phyloP scores from a whole-genome alignment of 2,888 invertebrate species.

The Drosophila longiperda region DNA sequence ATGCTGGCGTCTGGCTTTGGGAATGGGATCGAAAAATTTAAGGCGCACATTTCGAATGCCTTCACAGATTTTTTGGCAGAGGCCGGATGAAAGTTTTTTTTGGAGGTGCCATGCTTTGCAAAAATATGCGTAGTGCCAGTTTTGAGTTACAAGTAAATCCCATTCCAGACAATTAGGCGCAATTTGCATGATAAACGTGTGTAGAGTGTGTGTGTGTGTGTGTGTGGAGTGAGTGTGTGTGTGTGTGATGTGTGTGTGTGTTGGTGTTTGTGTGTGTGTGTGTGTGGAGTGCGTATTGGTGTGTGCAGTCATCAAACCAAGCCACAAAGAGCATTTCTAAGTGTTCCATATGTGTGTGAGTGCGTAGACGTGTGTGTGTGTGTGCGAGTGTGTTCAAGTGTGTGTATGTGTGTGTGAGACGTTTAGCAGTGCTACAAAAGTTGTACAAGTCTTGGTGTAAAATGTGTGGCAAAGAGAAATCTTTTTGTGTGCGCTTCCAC shows the following conservation, averaged over 20 bases:
- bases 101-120: slow-evolving; percentile 5
- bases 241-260: neutral
- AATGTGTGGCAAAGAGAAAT: slow-evolving; percentile 45
- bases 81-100: slow-evolving; percentile 26
- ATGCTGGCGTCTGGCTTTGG: slow-evolving; percentile 31
- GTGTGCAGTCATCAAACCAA: slow-evolving; percentile 65
- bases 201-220: slow-evolving; percentile 26
- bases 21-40: slow-evolving; percentile 37
- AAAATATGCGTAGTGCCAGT: slow-evolving; percentile 53
- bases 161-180: slow-evolving; percentile 81
- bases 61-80: slow-evolving; percentile 46
- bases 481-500: slow-evolving; percentile 75
- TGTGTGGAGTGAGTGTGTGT: neutral
- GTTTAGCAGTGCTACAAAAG: slow-evolving; percentile 67
- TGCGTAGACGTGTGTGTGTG: slow-evolving; percentile 24
- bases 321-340: slow-evolving; percentile 78
- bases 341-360: slow-evolving; percentile 62
- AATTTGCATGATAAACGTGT: slow-evolving; percentile 77
- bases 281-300: neutral
- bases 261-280: neutral
- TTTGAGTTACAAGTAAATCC: slow-evolving; percentile 63
- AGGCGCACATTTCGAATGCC: slow-evolving; percentile 46
- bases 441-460: slow-evolving; percentile 53
- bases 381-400: neutral
- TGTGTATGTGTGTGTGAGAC: slow-evolving; percentile 35